phyloP scores from a whole-genome alignment of 2,113 vertebrate species.

The Strigops habroptila region DNA sequence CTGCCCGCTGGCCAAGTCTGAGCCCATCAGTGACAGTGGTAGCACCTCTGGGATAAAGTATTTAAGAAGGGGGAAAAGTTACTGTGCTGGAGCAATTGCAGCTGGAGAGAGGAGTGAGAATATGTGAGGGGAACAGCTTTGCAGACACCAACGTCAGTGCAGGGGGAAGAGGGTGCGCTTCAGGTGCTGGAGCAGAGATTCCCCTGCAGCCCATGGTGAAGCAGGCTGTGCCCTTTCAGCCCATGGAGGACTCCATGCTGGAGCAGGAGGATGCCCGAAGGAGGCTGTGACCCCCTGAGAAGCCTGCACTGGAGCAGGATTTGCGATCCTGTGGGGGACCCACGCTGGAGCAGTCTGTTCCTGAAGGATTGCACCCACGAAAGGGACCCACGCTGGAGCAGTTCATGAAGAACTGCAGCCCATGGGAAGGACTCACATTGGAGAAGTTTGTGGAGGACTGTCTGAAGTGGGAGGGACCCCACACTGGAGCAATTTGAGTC shows the following conservation, averaged over 20 bases:
- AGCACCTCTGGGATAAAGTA: neutral
- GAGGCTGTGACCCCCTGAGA: neutral
- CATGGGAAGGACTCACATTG: neutral
- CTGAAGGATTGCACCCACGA: neutral
- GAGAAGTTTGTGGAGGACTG: neutral
- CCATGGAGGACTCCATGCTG: neutral
- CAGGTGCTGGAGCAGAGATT: neutral
- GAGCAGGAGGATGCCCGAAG: neutral
- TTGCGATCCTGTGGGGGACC: too few relatives aligned
- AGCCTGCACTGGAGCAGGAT: neutral
- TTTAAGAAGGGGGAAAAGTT: neutral
- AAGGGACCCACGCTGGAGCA: neutral
- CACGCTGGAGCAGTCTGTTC: neutral
- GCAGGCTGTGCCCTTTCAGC: too few relatives aligned
- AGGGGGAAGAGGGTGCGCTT: neutral
- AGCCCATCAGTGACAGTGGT: neutral
- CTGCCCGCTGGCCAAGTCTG: neutral
- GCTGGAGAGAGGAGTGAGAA: neutral
- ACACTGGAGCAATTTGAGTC: neutral
- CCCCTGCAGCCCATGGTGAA: neutral
- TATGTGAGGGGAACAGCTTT: neutral
- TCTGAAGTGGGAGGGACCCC: neutral
- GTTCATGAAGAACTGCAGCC: neutral
- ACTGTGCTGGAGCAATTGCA: neutral
- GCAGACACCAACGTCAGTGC: neutral